Conservation (phyloP, 2,888 invertebrate species). For the Caenorhabditis drosophilae region DNA sequence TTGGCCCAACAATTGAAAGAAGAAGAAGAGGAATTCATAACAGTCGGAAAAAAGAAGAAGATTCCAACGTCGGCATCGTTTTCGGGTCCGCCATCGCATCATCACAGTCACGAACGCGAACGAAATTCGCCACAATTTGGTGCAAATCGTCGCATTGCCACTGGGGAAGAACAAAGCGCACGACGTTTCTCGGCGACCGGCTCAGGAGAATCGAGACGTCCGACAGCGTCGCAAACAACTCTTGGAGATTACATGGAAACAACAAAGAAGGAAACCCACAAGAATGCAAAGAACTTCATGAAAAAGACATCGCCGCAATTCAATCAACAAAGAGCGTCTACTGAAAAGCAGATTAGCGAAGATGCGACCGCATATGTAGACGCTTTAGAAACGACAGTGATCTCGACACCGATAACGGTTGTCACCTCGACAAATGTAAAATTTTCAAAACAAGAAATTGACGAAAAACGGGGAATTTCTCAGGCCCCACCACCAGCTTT, state of each 20-base stretch:
- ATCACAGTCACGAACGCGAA: not conserved
- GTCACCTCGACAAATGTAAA: constrained; percentile 20
- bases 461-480: not conserved
- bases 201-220: constrained; percentile 6
- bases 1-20: constrained; percentile 25
- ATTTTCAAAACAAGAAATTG: not conserved
- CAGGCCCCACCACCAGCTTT: constrained; percentile 13
- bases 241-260: constrained; percentile 22
- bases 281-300: constrained; percentile 21
- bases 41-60: constrained; percentile 40
- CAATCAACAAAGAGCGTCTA: not conserved
- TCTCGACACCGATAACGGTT: constrained; percentile 13
- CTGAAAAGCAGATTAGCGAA: too few species aligned
- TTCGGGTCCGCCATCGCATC: constrained; percentile 1
- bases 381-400: constrained; percentile 10
- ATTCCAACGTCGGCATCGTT: too few species aligned
- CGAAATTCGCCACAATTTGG: not conserved
- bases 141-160: not conserved
- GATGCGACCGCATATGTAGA: constrained; percentile 11
- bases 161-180: not conserved
- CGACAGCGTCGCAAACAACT: constrained; percentile 7
- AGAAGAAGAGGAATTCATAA: constrained; percentile 39
- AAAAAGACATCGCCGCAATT: not conserved
- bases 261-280: constrained; percentile 22
- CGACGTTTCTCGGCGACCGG: not conserved